These are phyloP conservation scores for Halcyon badia DNA, from an alignment of 2,797 vertebrate species.

Conservation along the genomic window DNA sequence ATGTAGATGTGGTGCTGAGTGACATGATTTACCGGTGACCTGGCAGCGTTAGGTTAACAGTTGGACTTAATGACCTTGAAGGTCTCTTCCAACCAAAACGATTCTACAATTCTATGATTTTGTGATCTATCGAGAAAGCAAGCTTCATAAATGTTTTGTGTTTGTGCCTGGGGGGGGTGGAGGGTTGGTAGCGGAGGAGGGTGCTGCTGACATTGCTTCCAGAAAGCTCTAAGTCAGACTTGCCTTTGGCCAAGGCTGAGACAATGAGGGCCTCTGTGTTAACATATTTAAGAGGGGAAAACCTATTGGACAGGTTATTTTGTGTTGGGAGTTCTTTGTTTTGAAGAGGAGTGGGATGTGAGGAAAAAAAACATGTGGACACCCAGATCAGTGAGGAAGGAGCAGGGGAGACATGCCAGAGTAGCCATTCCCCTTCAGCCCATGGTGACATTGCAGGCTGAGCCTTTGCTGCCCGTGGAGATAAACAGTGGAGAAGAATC, in stretches of 20 bases:
- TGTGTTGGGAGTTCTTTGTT: neutral
- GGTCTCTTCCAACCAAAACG: too few species aligned
- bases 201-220: neutral
- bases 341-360: neutral
- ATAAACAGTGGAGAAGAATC: neutral
- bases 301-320: neutral
- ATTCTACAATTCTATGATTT: too few species aligned
- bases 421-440: neutral
- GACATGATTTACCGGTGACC: too few species aligned
- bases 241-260: too few species aligned
- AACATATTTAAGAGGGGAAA: too few species aligned
- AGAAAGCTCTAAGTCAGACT: too few species aligned
- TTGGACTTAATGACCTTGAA: too few species aligned
- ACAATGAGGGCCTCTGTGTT: too few species aligned
- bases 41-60: too few species aligned
- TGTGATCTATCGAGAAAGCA: neutral
- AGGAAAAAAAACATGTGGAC: neutral
- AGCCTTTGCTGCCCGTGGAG: neutral
- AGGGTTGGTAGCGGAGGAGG: neutral
- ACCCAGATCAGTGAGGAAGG: too few species aligned
- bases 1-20: too few species aligned
- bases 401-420: too few species aligned
- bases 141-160: neutral
- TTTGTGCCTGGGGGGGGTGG: neutral
- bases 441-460: neutral